Percentiles rank a stretch among this genome's conserved stretches.
Evolutionary conservation across 2,797 vertebrate species (phyloP).

Genomic region (Kryptolebias ocellatus): DNA sequence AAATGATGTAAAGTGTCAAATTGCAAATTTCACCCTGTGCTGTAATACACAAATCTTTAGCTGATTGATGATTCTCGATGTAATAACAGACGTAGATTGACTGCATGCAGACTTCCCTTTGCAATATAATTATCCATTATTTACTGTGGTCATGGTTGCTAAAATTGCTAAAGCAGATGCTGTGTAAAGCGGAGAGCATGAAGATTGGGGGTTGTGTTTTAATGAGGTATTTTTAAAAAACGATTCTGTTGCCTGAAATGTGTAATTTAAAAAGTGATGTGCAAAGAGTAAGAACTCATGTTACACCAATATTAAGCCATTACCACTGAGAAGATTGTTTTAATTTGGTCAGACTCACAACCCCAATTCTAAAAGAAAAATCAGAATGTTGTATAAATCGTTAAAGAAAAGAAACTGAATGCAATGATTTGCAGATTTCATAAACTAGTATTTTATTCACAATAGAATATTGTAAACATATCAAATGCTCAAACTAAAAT

Average conservation of each 20-base stretch:
- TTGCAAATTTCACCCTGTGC: not conserved
- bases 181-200: not conserved
- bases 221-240: conserved; percentile 8
- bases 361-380: too few species aligned
- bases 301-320: not conserved
- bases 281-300: not conserved
- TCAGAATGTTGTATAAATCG: too few species aligned
- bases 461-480: too few species aligned
- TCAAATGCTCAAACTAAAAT: too few species aligned
- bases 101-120: not conserved
- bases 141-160: conserved; percentile 1
- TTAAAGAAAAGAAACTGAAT: not conserved
- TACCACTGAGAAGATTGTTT: not conserved
- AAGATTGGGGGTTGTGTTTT: not conserved
- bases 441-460: too few species aligned
- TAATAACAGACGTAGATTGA: not conserved
- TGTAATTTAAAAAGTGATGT: not conserved
- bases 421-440: not conserved
- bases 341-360: conserved; percentile 6
- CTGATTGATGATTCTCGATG: not conserved
- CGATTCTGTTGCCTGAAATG: not conserved
- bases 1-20: not conserved
- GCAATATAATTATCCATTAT: not conserved
- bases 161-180: not conserved
- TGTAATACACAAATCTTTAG: not conserved